Percentiles rank a stretch among this genome's conserved stretches.
Evolutionary conservation across 1,140 invertebrate genomes (phyloP).

Genomic region (Hycleus cichorii): DNA sequence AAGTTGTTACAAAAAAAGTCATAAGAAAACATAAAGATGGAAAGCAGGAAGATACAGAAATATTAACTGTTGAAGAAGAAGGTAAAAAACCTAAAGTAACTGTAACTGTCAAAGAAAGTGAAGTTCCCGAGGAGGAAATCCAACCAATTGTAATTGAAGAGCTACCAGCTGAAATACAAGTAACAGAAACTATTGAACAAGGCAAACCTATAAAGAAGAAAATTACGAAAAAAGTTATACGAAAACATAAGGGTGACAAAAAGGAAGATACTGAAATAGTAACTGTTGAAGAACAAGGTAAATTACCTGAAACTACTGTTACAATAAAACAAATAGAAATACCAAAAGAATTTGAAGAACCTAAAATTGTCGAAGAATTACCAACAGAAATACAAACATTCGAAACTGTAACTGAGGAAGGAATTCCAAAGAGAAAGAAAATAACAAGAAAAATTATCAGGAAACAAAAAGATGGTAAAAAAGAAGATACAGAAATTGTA

Average conservation of each 20-base stretch:
- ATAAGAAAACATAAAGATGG: conserved; percentile 33
- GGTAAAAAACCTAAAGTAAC: conserved; percentile 37
- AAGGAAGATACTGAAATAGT: conserved; percentile 33
- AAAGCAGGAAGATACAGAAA: conserved; percentile 41
- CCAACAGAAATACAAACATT: conserved; percentile 1
- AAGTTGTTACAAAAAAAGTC: conserved; percentile 37
- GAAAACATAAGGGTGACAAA: conserved; percentile 34
- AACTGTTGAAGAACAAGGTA: conserved; percentile 34
- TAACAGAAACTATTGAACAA: conserved; percentile 26
- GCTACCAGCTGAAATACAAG: conserved; percentile 4
- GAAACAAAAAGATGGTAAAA: conserved; percentile 32
- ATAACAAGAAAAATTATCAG: conserved; percentile 38
- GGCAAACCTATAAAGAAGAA: conserved; percentile 36
- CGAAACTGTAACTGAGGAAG: conserved; percentile 28
- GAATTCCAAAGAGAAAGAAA: conserved; percentile 35
- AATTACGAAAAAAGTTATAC: conserved; percentile 38
- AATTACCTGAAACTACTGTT: conserved; percentile 35
- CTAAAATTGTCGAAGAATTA: conserved; percentile 20
- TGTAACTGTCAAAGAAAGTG: conserved; percentile 37
- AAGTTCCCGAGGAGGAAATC: conserved; percentile 20
- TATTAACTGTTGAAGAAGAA: conserved; percentile 44
- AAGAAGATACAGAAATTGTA: conserved; percentile 33
- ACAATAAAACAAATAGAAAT: conserved; percentile 31
- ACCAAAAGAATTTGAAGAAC: conserved; percentile 20
- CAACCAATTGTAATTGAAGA: conserved; percentile 23